phyloP scores from a whole-genome alignment of 2,888 invertebrate species.

The Heteromyza rotundicornis region DNA sequence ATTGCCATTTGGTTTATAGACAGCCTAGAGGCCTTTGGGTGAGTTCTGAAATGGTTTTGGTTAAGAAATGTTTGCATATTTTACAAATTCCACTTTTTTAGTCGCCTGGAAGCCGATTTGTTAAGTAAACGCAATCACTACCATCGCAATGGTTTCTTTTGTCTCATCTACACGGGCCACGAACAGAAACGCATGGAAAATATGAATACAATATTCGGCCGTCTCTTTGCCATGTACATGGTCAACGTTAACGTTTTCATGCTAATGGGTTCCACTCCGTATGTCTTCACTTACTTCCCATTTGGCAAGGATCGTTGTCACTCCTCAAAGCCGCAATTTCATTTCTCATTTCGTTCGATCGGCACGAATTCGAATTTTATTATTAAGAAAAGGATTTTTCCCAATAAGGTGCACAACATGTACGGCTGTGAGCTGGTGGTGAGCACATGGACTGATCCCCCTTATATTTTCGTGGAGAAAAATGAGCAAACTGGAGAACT shows the following conservation, averaged over 20 bases:
- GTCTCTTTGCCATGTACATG: constrained; percentile 49
- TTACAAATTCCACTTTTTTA: constrained; percentile 12
- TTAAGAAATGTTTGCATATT: neutral
- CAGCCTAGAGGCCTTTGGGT: constrained; percentile 44
- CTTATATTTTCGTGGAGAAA: constrained; percentile 42
- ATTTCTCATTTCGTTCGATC: constrained; percentile 40
- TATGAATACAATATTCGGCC: constrained; percentile 45
- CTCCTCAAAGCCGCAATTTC: constrained; percentile 41
- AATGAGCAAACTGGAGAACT: constrained; percentile 22
- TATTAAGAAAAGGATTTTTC: constrained; percentile 39
- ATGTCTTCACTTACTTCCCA: constrained; percentile 53
- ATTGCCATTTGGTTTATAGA: constrained; percentile 48
- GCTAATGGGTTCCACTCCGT: constrained; percentile 32
- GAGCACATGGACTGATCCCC: constrained; percentile 46
- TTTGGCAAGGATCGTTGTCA: constrained; percentile 46
- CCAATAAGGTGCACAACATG: constrained; percentile 47
- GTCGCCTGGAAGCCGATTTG: constrained; percentile 42
- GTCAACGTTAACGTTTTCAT: constrained; percentile 51
- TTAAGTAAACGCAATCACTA: constrained; percentile 33
- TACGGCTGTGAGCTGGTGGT: constrained; percentile 47
- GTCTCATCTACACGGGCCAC: constrained; percentile 49
- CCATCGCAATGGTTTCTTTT: constrained; percentile 47
- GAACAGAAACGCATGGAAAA: constrained; percentile 36
- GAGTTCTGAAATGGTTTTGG: constrained; percentile 5
- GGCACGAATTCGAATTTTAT: constrained; percentile 24